These are phyloP conservation scores for Dasyurus viverrinus DNA, from an alignment of 2,113 vertebrate species.

Conservation along the genomic window DNA sequence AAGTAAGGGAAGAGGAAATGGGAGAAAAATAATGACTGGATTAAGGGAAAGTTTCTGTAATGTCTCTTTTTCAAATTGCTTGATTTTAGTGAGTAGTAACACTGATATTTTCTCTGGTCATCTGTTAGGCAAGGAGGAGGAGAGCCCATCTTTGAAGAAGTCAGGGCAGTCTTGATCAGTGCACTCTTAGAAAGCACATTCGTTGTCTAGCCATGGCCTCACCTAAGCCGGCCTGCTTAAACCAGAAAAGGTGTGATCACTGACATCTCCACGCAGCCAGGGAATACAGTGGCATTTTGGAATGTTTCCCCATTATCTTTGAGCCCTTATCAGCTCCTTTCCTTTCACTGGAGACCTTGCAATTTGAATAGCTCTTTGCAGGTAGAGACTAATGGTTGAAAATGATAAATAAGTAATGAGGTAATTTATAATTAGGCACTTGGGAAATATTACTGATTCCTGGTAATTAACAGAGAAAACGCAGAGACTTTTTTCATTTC, in stretches of 20 bases:
- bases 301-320: not conserved
- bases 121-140: slow-evolving; percentile 25
- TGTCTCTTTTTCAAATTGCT: not conserved
- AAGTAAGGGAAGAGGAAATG: not conserved
- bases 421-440: slow-evolving; percentile 60
- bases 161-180: not conserved
- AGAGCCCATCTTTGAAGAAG: slow-evolving; percentile 8
- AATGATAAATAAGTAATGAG: slow-evolving; percentile 65
- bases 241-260: not conserved
- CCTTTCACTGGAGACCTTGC: slow-evolving; percentile 42
- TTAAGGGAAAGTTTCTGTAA: not conserved
- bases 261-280: not conserved
- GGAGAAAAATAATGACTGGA: not conserved
- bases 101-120: not conserved
- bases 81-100: not conserved
- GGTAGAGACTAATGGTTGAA: slow-evolving; percentile 53
- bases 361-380: slow-evolving; percentile 66
- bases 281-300: not conserved
- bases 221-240: not conserved
- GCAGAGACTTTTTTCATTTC: slow-evolving; percentile 44
- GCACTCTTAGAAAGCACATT: slow-evolving; percentile 4
- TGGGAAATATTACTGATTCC: slow-evolving; percentile 56
- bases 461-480: slow-evolving; percentile 61
- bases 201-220: slow-evolving; percentile 14
- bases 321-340: slow-evolving; percentile 32